A percentile compares a stretch with the other conserved stretches of the same genome.
phyloP scores from a whole-genome alignment of 2,113 vertebrate species.

The Rhineura floridana region DNA sequence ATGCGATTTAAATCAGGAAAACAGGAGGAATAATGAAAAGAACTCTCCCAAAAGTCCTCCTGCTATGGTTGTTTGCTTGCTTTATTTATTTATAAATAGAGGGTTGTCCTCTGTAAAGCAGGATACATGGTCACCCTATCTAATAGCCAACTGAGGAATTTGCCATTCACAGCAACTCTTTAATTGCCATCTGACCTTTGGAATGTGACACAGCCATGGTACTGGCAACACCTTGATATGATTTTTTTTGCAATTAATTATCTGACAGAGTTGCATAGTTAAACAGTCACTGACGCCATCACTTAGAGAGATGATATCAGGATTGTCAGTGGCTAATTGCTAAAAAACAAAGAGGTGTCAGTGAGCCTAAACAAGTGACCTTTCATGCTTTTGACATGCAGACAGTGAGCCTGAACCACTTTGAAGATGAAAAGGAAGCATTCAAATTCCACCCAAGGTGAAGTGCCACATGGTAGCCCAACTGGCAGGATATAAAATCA shows the following conservation, averaged over 20 bases:
- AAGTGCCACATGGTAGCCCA: not conserved
- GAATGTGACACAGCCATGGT: slow-evolving; percentile 38
- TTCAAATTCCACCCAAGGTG: not conserved
- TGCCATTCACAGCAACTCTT: slow-evolving; percentile 38
- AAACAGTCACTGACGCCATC: slow-evolving; percentile 27
- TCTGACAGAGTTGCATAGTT: slow-evolving; percentile 33
- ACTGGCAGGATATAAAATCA: not conserved
- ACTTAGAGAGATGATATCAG: slow-evolving; percentile 13
- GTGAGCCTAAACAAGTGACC: not conserved
- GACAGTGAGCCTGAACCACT: not conserved
- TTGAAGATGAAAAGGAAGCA: not conserved
- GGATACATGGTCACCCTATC: too few species aligned
- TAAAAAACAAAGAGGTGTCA: not conserved
- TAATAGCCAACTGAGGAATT: not conserved
- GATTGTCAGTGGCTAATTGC: slow-evolving; percentile 11
- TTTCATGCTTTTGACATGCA: not conserved
- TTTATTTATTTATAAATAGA: not conserved
- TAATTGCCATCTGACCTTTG: slow-evolving; percentile 29
- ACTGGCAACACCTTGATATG: slow-evolving; percentile 35
- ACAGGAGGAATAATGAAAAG: not conserved
- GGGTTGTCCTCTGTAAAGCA: too few species aligned
- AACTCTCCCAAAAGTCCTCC: not conserved
- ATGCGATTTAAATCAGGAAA: not conserved
- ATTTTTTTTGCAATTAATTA: slow-evolving; percentile 27
- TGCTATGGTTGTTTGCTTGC: not conserved